These are phyloP conservation scores for Caenorhabditis remanei DNA, from an alignment of 1,140 invertebrate species.

Conservation along the genomic window DNA sequence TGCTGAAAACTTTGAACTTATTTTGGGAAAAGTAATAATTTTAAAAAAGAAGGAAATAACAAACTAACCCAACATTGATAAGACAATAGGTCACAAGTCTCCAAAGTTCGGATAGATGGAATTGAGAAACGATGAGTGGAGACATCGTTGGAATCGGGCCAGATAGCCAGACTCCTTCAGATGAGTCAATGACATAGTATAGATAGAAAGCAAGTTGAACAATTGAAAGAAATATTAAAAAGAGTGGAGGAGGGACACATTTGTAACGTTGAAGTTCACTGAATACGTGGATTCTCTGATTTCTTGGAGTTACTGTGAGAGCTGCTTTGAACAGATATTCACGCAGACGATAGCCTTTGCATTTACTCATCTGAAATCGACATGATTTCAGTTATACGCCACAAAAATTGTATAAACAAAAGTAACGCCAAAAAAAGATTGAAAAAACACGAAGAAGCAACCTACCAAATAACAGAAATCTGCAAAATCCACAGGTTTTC, in stretches of 20 bases:
- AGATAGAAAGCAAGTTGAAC: slow-evolving; percentile 66
- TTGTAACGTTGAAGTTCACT: slow-evolving; percentile 64
- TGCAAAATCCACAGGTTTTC: slow-evolving; percentile 67
- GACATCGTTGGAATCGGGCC: slow-evolving; percentile 68
- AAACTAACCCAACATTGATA: slow-evolving; percentile 88
- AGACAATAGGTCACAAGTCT: slow-evolving; percentile 94
- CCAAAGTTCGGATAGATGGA: slow-evolving; percentile 89
- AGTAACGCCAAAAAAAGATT: no score
- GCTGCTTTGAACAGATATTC: slow-evolving; percentile 67
- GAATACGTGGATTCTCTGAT: slow-evolving; percentile 61
- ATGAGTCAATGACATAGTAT: slow-evolving; percentile 65
- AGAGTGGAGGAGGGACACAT: slow-evolving; percentile 32
- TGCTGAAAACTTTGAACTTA: slow-evolving; percentile 23
- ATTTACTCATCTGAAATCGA: slow-evolving; percentile 64
- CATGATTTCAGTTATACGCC: no score
- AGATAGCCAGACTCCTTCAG: slow-evolving; percentile 59
- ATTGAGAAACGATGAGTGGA: slow-evolving; percentile 90
- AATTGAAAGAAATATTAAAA: slow-evolving; percentile 44
- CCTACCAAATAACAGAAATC: slow-evolving; percentile 68
- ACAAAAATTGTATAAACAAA: not conserved
- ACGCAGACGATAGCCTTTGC: slow-evolving; percentile 61
- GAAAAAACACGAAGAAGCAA: not conserved
- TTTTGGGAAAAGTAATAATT: not conserved
- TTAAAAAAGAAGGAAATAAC: not conserved
- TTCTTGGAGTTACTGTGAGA: slow-evolving; percentile 65